Evolutionary conservation across 2,888 invertebrate genomes (phyloP), one percentile per base, ranked within the genome.

Genomic region (Pyrgus malvae): DNA sequence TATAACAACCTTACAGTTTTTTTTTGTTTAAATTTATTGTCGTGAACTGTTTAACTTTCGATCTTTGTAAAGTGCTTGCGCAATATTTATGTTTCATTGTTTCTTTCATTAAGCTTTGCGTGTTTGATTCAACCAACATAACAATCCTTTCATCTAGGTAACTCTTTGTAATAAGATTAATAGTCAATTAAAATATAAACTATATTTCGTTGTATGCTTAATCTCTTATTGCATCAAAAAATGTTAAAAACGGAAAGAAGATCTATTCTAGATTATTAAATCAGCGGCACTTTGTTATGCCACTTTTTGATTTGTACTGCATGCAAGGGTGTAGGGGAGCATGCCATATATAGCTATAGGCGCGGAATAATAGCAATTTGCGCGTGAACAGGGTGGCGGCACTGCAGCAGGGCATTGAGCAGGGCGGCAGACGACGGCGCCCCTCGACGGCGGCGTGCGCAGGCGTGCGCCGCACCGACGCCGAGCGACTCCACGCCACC

Each of bases 321-420:
- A 44, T 51, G 38, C 50, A 33, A 50, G 50, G 42, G 48, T 44
- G 54, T 48, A 42, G 50, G 50, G 48, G 58, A 56, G 44, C 9
- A 6, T 25, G 7, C 17, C 17, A 8, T 12, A 42, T 8, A 16
- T 29, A 37, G 56, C 57, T 42, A 23, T 45, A 45, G 11, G n/a
- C 29, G 11, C 44, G 14, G 50, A 44, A 53, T 45, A 45, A 45
- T 37, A 51, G 51, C 27, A 44, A 75, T 83, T 84, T 85, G 85
- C 85, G 85, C 85, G 72, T 84, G 87, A 83, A 84, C 85, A 80
- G 79, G 78, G 81, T 79, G 80, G 75, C 64, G 63, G 62, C 62
- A 64, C 49, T 62, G 60, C 57, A 71, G 68, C 73, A 70, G 74
- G n/a, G n/a, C n/a, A n/a, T n/a, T n/a, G n/a, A n/a, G n/a, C n/a